Evolutionary conservation across 2,888 invertebrate genomes (phyloP).

Genomic region (Melanchra persicariae): DNA sequence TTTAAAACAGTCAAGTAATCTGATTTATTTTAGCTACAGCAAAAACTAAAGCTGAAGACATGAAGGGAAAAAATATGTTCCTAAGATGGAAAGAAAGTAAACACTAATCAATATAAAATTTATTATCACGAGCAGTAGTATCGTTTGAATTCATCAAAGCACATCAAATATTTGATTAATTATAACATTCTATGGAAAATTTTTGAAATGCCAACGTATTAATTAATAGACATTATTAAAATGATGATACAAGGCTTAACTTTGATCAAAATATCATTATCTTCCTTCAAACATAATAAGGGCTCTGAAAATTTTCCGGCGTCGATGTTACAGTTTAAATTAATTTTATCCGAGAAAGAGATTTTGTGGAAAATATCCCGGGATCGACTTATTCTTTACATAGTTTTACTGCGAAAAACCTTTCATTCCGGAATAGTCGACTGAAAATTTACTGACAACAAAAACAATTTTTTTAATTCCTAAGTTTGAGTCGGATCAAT

Average conservation of each 20-base stretch:
- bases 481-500: too few relatives aligned
- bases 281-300: conserved; percentile 39
- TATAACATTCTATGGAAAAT: conserved; percentile 40
- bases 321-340: conserved; percentile 10
- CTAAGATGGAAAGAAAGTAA: background rate
- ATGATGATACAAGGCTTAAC: conserved; percentile 35
- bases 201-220: conserved; percentile 40
- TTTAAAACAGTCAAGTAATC: too few relatives aligned
- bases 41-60: too few relatives aligned
- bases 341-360: background rate
- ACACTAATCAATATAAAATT: conserved; percentile 6
- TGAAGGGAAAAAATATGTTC: too few relatives aligned
- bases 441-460: too few relatives aligned
- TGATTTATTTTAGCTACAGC: too few relatives aligned
- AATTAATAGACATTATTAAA: conserved; percentile 55
- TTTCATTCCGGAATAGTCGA: too few relatives aligned
- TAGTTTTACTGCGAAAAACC: too few relatives aligned
- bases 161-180: conserved; percentile 41
- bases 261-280: conserved; percentile 57
- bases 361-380: background rate
- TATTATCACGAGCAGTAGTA: conserved; percentile 21
- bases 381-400: too few relatives aligned
- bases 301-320: conserved; percentile 28
- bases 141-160: conserved; percentile 27
- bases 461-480: too few relatives aligned